These are phyloP conservation scores for Enteromius trimaculatus DNA, from an alignment of 2,797 vertebrate species.

Conservation along the genomic window DNA sequence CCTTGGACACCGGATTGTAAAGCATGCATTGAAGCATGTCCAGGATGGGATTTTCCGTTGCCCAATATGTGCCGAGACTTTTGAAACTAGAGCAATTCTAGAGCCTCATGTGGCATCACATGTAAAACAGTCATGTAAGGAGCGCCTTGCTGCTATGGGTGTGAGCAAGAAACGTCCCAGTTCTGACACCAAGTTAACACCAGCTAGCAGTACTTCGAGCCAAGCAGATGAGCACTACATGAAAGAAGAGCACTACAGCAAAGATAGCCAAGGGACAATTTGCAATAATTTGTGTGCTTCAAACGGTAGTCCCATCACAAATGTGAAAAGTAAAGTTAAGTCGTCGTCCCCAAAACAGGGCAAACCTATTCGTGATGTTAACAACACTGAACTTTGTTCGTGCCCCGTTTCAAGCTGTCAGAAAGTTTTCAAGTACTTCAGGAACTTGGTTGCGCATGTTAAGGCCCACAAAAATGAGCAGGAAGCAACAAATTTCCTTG, in stretches of 20 bases:
- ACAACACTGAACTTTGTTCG: conserved; percentile 88
- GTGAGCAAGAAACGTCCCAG: conserved; percentile 86
- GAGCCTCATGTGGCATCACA: conserved; percentile 97
- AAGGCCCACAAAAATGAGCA: conserved; percentile 94
- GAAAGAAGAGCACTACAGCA: conserved; percentile 58
- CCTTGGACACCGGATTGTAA: conserved; percentile 96
- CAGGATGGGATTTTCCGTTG: conserved; percentile 97
- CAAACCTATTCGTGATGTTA: conserved; percentile 81
- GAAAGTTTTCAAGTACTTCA: conserved; percentile 98
- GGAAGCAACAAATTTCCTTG: conserved; percentile 95
- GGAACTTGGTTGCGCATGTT: conserved; percentile 96
- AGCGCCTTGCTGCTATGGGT: conserved; percentile 96
- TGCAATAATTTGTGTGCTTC: conserved; percentile 80
- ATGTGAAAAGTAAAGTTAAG: conserved; percentile 53
- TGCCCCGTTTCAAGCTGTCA: conserved; percentile 90
- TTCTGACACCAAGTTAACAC: conserved; percentile 69
- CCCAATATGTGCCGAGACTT: conserved; percentile 96
- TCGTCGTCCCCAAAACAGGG: conserved; percentile 75
- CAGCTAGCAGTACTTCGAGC: conserved; percentile 17
- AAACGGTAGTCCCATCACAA: conserved; percentile 77
- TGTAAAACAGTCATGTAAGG: conserved; percentile 99
- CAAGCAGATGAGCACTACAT: conserved; percentile 50
- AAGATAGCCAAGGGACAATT: conserved; percentile 84
- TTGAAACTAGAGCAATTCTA: conserved; percentile 93
- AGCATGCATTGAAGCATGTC: conserved; percentile 97